Evolutionary conservation across 2,797 vertebrate species (phyloP), one percentile per base, ranked within the genome.

Genomic region (Dipus sagitta): DNA sequence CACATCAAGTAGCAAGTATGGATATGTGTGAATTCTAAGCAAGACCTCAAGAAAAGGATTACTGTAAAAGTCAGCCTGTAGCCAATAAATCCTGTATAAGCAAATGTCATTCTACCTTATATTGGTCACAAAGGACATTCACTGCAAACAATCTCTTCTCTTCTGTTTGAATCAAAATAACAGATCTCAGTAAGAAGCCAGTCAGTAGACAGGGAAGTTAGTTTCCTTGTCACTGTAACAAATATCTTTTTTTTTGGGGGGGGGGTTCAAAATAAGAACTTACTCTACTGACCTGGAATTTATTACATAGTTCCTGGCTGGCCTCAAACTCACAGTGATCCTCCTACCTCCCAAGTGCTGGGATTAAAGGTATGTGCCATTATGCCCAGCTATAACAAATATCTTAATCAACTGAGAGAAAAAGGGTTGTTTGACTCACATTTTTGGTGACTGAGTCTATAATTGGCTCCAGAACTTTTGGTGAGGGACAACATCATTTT

Each of bases 161-260:
- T 67, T 30, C 30, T 90, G 30, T 20, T 67, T 84, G 28, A 83
- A 26, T 78, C 4, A 86, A 86, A 94, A 47, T 83, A 58, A 24
- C n/a, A 86, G 89, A 52, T 67, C 72, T 79, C 80, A 64, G 10
- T 28, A 67, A 86, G 54, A 86, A 94, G 79, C 30, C 38, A 70
- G 28, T 60, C 6, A 60, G 47, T 34, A 23, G 0, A 15, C 34
- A 62, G 1, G 2, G 32, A 0, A 47, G 12, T 76, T 74, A 34
- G 20, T 24, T 68, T n/a, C 77, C 34, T 47, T 8, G 60, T 38
- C 10, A 52, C 30, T 24, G 12, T 47, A 60, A 18, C 28, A 88
- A 76, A 47, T n/a, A 10, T 21, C 20, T 17, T 58, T 14, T 58
- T 58, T 14, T 58, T 58, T 47, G 5, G 47, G 5, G 47, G 9